Evolutionary conservation across 2,113 vertebrate genomes (phyloP), one percentile per base, ranked within the genome.

Genomic region (Nesogale talazaci): DNA sequence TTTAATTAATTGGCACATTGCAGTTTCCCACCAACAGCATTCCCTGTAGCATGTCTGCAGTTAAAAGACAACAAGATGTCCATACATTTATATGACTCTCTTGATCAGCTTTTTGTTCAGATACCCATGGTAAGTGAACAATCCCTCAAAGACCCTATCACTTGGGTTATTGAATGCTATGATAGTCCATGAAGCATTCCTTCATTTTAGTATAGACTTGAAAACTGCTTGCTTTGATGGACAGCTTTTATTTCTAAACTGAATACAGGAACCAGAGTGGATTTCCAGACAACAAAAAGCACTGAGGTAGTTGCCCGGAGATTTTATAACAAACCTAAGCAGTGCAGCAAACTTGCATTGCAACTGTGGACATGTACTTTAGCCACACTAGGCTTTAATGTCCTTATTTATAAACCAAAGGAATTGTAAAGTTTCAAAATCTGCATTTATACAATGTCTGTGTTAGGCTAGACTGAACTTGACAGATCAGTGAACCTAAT

Each of bases 201-300:
- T 72, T 16, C 29, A 67, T 89, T 83, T 67, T 31, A 92, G 25
- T 72, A 42, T 70, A n/a, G 76, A 23, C 1, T 34, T 38, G 23
- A 89, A 14, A 86, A 2, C 1, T 72, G 34, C 19, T 74, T 6
- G 34, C 7, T 67, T 82, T 90, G 16, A 63, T 69, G 38, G 10
- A 0, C 36, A 69, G 42, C 9, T 4, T 67, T 81, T 3, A 17
- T 67, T 84, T 90, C 16, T 76, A 40, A 1, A 82, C 27, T 15
- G 70, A 79, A 70, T 74, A 22, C 42, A 83, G 80, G 14, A 72
- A 16, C 2, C 16, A 0, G 31, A 76, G 79, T 83, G 27, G 1
- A 72, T 70, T 67, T 76, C 38, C 20, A 88, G 20, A 40, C 1
- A 34, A 77, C 23, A 92, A 95, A 27, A 80, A 92, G 83, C 2